A percentile compares a stretch with the other conserved stretches of the same genome.
Evolutionary conservation across 1,140 invertebrate genomes (phyloP).

Genomic region (Hyles euphorbiae): DNA sequence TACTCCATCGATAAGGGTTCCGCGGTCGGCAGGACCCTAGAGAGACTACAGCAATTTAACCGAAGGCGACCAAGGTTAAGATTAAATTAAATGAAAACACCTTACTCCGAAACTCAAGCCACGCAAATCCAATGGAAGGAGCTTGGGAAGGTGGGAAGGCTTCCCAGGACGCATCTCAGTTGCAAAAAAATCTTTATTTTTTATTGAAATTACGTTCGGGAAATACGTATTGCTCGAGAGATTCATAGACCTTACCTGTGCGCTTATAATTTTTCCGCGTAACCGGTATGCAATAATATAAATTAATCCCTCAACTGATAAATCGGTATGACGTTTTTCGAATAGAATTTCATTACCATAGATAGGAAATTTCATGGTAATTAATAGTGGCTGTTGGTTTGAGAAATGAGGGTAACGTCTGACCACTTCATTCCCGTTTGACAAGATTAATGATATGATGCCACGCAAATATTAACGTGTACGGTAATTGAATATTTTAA

Average conservation of each 20-base stretch:
- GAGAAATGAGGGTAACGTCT: slow-evolving; percentile 50
- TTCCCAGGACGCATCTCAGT: too few species aligned
- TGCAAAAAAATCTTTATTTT: too few species aligned
- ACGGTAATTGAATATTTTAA: too few species aligned
- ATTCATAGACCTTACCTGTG: too few species aligned
- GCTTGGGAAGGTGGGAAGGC: too few species aligned
- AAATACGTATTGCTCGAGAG: too few species aligned
- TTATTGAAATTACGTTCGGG: too few species aligned
- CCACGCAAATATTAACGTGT: slow-evolving; percentile 34
- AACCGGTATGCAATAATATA: too few species aligned
- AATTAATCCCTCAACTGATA: too few species aligned
- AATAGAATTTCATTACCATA: slow-evolving; percentile 38
- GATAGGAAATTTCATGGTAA: slow-evolving; percentile 45
- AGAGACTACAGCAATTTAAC: slow-evolving; percentile 13
- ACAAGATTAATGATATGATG: slow-evolving; percentile 44
- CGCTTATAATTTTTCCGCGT: too few species aligned
- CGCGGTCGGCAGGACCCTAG: slow-evolving; percentile 10
- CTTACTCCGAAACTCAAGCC: background rate
- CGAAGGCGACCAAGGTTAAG: slow-evolving; percentile 8
- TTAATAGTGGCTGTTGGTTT: slow-evolving; percentile 41
- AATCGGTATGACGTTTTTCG: slow-evolving; percentile 11
- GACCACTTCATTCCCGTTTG: slow-evolving; percentile 51
- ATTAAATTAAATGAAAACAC: slow-evolving; percentile 16
- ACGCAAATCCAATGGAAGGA: too few species aligned
- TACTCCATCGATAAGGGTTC: slow-evolving; percentile 14